These are phyloP conservation scores for Mesocricetus auratus DNA, from an alignment of 2,113 vertebrate species.

Conservation along the genomic window DNA sequence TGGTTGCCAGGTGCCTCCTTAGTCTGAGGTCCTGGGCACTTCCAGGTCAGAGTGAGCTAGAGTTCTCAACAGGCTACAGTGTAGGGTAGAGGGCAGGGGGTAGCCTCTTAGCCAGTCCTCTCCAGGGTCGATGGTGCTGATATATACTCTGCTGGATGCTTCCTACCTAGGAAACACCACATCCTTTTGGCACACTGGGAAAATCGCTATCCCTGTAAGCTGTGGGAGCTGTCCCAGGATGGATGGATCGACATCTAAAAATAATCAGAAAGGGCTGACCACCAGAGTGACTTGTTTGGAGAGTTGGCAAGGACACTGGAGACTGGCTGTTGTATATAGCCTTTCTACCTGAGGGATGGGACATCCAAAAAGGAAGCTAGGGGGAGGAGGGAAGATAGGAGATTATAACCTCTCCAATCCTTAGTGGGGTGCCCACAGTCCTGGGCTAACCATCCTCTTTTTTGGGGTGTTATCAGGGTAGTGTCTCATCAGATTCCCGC, in stretches of 20 bases:
- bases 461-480: not conserved
- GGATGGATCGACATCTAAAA: not conserved
- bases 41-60: not conserved
- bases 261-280: not conserved
- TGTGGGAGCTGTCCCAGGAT: not conserved
- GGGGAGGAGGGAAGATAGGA: not conserved
- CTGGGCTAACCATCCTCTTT: not conserved
- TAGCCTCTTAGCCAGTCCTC: not conserved
- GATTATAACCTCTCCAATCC: not conserved
- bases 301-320: not conserved
- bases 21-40: not conserved
- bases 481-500: not conserved
- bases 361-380: not conserved
- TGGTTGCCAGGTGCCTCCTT: not conserved
- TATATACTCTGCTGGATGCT: not conserved
- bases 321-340: not conserved
- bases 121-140: slow-evolving; percentile 8
- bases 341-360: not conserved
- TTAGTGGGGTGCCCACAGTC: too few relatives aligned
- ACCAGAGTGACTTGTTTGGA: not conserved
- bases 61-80: not conserved
- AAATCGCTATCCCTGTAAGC: slow-evolving; percentile 53
- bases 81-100: not conserved
- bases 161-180: not conserved
- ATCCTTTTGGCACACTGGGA: slow-evolving; percentile 39